phyloP scores from a whole-genome alignment of 2,888 invertebrate species.

The Chaetogeoica ovagalla region DNA sequence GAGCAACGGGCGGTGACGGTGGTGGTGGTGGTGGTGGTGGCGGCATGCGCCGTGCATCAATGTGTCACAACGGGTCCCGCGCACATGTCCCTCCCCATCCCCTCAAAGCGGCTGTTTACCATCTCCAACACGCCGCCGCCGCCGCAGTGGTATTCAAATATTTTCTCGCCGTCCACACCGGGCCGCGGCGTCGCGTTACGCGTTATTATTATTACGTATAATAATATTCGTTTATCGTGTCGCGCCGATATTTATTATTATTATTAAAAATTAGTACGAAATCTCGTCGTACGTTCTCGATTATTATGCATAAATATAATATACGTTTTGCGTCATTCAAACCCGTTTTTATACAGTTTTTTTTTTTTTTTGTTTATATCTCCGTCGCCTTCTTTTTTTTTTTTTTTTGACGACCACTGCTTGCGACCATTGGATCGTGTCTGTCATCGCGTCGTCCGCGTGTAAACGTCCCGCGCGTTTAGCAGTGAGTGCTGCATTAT shows the following conservation, averaged over 20 bases:
- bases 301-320: too few species aligned
- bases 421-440: conserved; percentile 9
- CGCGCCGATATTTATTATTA: too few species aligned
- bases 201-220: too few species aligned
- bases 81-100: background rate
- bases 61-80: conserved; percentile 38
- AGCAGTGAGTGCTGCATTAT: background rate
- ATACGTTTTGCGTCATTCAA: too few species aligned
- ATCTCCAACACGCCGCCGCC: background rate
- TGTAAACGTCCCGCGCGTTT: too few species aligned
- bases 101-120: background rate
- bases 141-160: conserved; percentile 40
- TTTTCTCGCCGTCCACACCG: too few species aligned
- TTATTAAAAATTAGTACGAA: too few species aligned
- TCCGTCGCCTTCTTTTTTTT: background rate
- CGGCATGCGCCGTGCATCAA: conserved; percentile 47
- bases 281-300: too few species aligned
- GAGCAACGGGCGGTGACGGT: conserved; percentile 3
- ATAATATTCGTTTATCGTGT: too few species aligned
- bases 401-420: conserved; percentile 10
- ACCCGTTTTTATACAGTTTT: too few species aligned
- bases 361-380: too few species aligned
- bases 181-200: too few species aligned
- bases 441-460: conserved; percentile 8
- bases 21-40: background rate